These are phyloP conservation scores for Agrochola circellaris DNA, from an alignment of 2,888 invertebrate species.

Conservation along the genomic window DNA sequence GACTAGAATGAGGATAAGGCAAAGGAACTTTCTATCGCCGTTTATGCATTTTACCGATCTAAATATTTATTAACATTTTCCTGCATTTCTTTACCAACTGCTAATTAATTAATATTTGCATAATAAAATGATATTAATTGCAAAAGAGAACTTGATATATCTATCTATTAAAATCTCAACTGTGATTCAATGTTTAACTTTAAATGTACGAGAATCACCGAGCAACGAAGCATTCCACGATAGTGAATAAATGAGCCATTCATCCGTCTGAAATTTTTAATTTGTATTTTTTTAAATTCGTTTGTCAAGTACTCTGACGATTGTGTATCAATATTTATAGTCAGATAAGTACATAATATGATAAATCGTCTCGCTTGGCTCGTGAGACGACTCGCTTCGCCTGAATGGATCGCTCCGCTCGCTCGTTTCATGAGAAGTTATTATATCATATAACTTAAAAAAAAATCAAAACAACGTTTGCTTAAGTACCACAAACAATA, in stretches of 20 bases:
- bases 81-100: too few relatives aligned
- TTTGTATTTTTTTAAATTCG: too few relatives aligned
- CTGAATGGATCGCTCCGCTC: too few relatives aligned
- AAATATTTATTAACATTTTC: not conserved
- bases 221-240: constrained; percentile 9
- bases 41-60: not conserved
- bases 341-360: not conserved
- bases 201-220: constrained; percentile 20
- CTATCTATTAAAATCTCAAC: not conserved
- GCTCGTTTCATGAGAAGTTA: too few relatives aligned
- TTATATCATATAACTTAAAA: not conserved
- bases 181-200: constrained; percentile 12
- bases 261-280: not conserved
- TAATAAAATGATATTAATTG: not conserved
- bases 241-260: constrained; percentile 36
- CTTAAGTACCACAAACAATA: not conserved
- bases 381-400: too few relatives aligned
- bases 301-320: not conserved
- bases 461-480: not conserved
- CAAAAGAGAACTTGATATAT: not conserved
- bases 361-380: too few relatives aligned
- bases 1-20: not conserved
- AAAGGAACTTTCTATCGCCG: not conserved
- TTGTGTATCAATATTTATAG: not conserved
- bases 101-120: too few relatives aligned